phyloP scores from a whole-genome alignment of 2,113 vertebrate genomes.

The Nyctereutes procyonoides region DNA sequence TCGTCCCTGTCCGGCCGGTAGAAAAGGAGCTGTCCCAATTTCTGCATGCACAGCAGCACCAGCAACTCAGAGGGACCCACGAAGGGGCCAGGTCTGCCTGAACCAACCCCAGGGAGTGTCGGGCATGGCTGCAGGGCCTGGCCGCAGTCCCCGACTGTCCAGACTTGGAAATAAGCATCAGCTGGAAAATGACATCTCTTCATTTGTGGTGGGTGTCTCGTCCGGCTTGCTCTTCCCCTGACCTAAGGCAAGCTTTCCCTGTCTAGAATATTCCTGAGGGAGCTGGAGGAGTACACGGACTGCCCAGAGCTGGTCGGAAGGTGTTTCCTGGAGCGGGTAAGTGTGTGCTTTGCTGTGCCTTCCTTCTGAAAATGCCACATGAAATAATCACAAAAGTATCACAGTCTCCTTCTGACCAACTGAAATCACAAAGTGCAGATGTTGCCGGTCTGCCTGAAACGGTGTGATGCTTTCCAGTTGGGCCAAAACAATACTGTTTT shows the following conservation, averaged over 20 bases:
- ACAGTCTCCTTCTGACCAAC: not conserved
- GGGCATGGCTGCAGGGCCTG: accelerated
- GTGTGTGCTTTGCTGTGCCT: conserved; percentile 29
- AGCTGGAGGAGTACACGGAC: conserved; percentile 93
- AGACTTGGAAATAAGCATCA: not conserved
- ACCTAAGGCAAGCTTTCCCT: conserved; percentile 65
- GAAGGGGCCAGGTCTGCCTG: accelerated
- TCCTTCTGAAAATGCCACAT: too few relatives aligned
- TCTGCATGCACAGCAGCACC: too few relatives aligned
- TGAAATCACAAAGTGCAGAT: too few relatives aligned
- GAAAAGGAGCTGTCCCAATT: too few relatives aligned
- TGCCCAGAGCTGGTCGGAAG: conserved; percentile 95
- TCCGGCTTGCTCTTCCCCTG: accelerated
- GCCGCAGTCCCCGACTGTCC: not conserved
- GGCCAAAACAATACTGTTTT: not conserved
- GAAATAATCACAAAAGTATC: too few relatives aligned
- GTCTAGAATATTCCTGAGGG: conserved; percentile 94
- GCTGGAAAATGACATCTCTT: accelerated
- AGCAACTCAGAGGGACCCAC: accelerated
- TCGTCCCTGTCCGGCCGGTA: not conserved
- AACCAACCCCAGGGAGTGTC: not conserved
- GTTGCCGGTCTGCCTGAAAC: not conserved
- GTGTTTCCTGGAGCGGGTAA: conserved; percentile 95
- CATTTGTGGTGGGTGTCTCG: accelerated
- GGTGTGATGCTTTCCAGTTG: not conserved